Evolutionary conservation across 1,140 invertebrate species (phyloP), one percentile per base, ranked within the genome.

Genomic region (Drosophila miranda): DNA sequence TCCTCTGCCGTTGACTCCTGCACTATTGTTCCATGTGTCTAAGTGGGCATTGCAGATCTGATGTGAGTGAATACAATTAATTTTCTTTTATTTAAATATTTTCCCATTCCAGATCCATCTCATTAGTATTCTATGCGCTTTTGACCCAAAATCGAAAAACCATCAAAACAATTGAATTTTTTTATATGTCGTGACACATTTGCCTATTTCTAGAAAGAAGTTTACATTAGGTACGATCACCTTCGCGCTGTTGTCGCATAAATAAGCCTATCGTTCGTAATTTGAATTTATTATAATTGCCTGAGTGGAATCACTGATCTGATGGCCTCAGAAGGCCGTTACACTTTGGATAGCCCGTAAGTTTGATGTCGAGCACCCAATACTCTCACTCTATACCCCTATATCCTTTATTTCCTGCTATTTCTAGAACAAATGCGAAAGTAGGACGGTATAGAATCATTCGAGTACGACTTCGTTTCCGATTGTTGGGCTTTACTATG

Each of bases 41-140:
- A 81, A 81, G 82, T 87, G 82, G 56, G 50, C 80, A 86, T 77
- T 84, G 77, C 81, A 81, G 81, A 62, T 84, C 68, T 26, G n/a
- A 86, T 48, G 19, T 62, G 80, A 64, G 54, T 87, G 81, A 84
- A 84, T 84, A 81, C 77, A 84, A 26, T 54, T 55, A 41, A 13
- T 69, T 73, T 73, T 73, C 5, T n/a, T 21, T 42, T 57, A 55
- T 42, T 1, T 1, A 4, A 13, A n/a, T 13, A 5, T 34, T 38
- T 11, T 38, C 34, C 34, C 8, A 38, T 13, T 13, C 13, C 2
- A 34, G 16, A 41, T 11, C 28, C 28, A 38, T 41, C 34, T 56
- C 16, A 48, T 84, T 72, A 56, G n/a, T 56, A 86, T 86, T 60
- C 80, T 7, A 9, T 11, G 13, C 21, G 61, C 57, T 62, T 38